phyloP scores from a whole-genome alignment of 2,888 invertebrate genomes.

The Eulithis testata region DNA sequence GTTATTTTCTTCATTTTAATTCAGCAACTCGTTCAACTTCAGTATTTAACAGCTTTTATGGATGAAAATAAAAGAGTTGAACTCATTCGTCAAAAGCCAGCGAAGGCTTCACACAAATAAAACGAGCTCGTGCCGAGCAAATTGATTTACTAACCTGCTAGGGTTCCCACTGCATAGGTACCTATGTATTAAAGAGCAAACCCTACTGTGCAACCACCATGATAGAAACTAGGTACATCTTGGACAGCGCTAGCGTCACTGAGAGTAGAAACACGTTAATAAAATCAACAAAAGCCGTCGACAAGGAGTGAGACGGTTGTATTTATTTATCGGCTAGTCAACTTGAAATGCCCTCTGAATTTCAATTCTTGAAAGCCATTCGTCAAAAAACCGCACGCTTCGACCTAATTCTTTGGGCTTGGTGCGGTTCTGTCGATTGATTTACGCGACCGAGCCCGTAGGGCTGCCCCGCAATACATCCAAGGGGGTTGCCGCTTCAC shows the following conservation, averaged over 20 bases:
- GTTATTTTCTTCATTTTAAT: not conserved
- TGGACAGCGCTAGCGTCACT: no score
- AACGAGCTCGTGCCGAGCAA: not conserved
- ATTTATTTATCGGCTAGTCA: not conserved
- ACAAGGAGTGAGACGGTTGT: no score
- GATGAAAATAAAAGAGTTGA: slow-evolving; percentile 18
- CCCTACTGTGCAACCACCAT: no score
- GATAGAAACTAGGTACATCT: no score
- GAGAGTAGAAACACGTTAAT: no score
- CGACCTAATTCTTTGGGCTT: slow-evolving; percentile 9
- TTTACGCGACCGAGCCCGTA: slow-evolving; percentile 12
- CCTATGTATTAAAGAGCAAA: no score
- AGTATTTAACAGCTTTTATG: slow-evolving; percentile 22
- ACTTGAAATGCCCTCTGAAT: not conserved
- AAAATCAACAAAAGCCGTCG: no score
- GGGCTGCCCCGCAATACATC: slow-evolving; percentile 1
- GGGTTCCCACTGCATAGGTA: not conserved
- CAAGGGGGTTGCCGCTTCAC: slow-evolving; percentile 10
- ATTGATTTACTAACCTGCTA: slow-evolving; percentile 19
- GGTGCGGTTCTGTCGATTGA: slow-evolving; percentile 20
- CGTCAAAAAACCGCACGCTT: slow-evolving; percentile 18
- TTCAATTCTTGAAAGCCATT: slow-evolving; percentile 11
- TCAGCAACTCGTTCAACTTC: slow-evolving; percentile 7
- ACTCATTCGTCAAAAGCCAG: slow-evolving; percentile 15
- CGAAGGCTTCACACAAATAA: not conserved